A percentile compares a stretch with the other conserved stretches of the same genome.
These are phyloP conservation scores for Gallinago stenura DNA, from an alignment of 2,797 vertebrate genomes.

Conservation along the genomic window DNA sequence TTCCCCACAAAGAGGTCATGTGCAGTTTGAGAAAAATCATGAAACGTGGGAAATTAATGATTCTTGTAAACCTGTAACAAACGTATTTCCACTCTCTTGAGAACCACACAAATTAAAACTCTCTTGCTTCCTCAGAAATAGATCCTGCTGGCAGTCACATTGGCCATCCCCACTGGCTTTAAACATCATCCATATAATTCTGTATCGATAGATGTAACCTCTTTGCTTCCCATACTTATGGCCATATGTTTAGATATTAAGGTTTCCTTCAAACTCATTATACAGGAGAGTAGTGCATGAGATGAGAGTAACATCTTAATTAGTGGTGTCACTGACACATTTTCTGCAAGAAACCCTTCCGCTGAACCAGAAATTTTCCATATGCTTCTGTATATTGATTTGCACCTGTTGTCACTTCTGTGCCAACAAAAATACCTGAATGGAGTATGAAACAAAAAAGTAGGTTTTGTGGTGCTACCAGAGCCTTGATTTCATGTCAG, in stretches of 20 bases:
- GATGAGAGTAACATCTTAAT: slow-evolving; percentile 27
- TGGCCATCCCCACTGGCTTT: not conserved
- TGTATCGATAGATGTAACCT: not conserved
- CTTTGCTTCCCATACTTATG: not conserved
- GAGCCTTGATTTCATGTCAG: not conserved
- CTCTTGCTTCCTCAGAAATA: not conserved
- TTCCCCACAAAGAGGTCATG: not conserved
- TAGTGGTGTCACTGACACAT: slow-evolving; percentile 38
- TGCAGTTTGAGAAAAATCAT: not conserved
- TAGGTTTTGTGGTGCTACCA: not conserved
- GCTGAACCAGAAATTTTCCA: slow-evolving; percentile 32
- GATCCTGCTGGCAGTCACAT: not conserved
- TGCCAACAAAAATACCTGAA: slow-evolving; percentile 55
- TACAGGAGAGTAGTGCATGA: not conserved
- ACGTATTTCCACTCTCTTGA: not conserved
- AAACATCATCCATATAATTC: not conserved
- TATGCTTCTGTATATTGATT: slow-evolving; percentile 44
- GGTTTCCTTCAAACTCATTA: not conserved
- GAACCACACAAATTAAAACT: not conserved
- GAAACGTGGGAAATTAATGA: not conserved
- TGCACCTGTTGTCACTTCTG: slow-evolving; percentile 46
- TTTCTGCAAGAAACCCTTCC: slow-evolving; percentile 21
- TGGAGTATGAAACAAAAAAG: not conserved
- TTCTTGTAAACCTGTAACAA: not conserved
- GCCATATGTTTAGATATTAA: slow-evolving; percentile 2